phyloP scores from a whole-genome alignment of 2,888 invertebrate genomes.

The Limenitis arthemis region DNA sequence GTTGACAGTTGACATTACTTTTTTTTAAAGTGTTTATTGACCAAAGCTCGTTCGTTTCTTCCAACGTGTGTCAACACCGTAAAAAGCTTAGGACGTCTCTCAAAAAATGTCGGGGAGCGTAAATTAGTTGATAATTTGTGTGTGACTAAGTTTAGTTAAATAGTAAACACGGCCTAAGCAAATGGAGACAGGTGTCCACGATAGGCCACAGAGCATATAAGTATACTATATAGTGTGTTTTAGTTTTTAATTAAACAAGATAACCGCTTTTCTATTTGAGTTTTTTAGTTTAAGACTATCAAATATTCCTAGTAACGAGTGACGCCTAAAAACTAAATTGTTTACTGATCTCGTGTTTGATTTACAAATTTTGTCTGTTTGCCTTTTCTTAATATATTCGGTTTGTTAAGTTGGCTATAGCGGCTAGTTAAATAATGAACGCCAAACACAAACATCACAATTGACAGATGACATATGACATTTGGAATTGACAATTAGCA shows the following conservation, averaged over 20 bases:
- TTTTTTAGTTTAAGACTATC: slow-evolving; percentile 45
- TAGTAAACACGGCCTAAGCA: slow-evolving; percentile 66
- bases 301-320: slow-evolving; percentile 33
- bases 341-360: slow-evolving; percentile 2
- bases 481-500: no score
- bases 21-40: slow-evolving; percentile 30
- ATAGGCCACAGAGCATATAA: slow-evolving; percentile 36
- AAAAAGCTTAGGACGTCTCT: slow-evolving; percentile 53
- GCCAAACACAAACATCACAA: no score
- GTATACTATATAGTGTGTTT: slow-evolving; percentile 57
- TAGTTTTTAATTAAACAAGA: slow-evolving; percentile 65
- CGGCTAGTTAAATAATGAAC: background rate
- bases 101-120: slow-evolving; percentile 56
- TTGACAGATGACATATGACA: no score
- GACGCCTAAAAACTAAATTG: slow-evolving; percentile 6
- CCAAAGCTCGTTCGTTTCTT: slow-evolving; percentile 33
- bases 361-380: background rate
- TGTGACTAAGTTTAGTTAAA: slow-evolving; percentile 68
- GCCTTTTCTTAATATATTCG: background rate
- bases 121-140: slow-evolving; percentile 70
- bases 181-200: slow-evolving; percentile 66
- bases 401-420: background rate
- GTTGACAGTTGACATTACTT: slow-evolving; percentile 23
- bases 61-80: slow-evolving; percentile 32
- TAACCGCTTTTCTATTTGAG: slow-evolving; percentile 59